phyloP scores from a whole-genome alignment of 2,113 vertebrate genomes.

The Neofelis nebulosa region DNA sequence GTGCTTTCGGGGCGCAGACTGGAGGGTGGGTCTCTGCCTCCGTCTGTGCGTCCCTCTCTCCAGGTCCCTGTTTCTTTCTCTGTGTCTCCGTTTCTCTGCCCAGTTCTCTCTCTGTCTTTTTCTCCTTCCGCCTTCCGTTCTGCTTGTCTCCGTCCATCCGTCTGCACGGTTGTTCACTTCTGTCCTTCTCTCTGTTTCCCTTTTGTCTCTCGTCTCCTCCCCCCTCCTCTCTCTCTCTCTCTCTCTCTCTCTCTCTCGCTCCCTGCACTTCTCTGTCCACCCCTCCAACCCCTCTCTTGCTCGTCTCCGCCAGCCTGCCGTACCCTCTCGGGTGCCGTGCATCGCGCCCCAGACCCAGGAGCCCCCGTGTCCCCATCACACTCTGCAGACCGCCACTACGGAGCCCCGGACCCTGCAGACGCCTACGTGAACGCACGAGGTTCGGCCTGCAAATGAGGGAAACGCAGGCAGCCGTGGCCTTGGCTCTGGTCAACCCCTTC shows the following conservation, averaged over 20 bases:
- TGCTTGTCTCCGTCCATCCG: not conserved
- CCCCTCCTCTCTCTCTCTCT: too few relatives aligned
- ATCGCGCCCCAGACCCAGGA: not conserved
- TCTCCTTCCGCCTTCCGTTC: not conserved
- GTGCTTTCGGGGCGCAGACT: accelerated
- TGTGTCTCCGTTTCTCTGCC: not conserved
- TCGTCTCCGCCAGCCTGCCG: not conserved
- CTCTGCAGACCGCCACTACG: slow-evolving; percentile 48
- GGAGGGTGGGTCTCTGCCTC: accelerated
- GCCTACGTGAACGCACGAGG: slow-evolving; percentile 77
- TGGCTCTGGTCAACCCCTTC: slow-evolving; percentile 64
- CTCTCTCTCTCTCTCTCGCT: not conserved
- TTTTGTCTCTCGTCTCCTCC: not conserved
- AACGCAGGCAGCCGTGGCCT: slow-evolving; percentile 73
- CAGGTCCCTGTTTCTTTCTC: not conserved
- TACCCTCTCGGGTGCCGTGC: not conserved
- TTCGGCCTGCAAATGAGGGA: slow-evolving; percentile 80
- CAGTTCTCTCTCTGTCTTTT: not conserved
- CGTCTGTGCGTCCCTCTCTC: not conserved
- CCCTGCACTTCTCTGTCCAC: not conserved
- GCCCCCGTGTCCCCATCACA: slow-evolving; percentile 31
- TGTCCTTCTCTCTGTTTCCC: not conserved
- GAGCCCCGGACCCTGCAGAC: slow-evolving; percentile 64
- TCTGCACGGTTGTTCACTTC: not conserved
- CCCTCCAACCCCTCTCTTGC: not conserved